These are phyloP conservation scores for Steinernema feltiae DNA, from an alignment of 1,140 invertebrate species.

Conservation along the genomic window DNA sequence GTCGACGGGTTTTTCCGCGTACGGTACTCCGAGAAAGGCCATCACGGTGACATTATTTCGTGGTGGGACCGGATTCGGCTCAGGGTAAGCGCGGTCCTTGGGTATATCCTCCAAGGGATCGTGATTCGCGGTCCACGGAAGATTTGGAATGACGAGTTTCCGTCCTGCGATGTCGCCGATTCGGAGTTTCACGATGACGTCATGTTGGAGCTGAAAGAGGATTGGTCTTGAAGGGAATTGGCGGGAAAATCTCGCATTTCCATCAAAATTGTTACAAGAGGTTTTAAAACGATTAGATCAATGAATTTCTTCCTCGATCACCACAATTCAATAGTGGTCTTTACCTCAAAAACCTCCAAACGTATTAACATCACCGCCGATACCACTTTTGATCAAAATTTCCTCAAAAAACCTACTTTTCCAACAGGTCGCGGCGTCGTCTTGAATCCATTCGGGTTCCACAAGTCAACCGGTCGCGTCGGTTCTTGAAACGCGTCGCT, in stretches of 20 bases:
- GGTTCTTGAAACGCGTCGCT: slow-evolving; percentile 21
- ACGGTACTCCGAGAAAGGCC: slow-evolving; percentile 68
- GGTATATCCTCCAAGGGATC: slow-evolving; percentile 48
- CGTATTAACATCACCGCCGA: no score
- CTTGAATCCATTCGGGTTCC: slow-evolving; percentile 49
- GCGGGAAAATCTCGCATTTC: no score
- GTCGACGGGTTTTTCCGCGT: slow-evolving; percentile 68
- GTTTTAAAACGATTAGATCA: no score
- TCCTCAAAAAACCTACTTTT: no score
- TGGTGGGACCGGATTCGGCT: slow-evolving; percentile 47
- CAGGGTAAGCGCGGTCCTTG: slow-evolving; percentile 27
- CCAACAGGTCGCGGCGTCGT: slow-evolving; percentile 34
- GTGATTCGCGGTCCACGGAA: slow-evolving; percentile 50
- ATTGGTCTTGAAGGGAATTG: not conserved
- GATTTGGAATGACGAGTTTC: slow-evolving; percentile 32
- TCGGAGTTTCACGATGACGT: slow-evolving; percentile 39
- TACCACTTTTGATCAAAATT: no score
- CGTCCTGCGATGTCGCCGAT: slow-evolving; percentile 45
- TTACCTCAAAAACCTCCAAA: no score
- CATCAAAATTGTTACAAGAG: no score
- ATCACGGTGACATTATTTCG: slow-evolving; percentile 50
- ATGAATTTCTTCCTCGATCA: no score
- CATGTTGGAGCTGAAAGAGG: slow-evolving; percentile 33
- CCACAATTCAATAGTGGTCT: no score
- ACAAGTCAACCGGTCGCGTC: slow-evolving; percentile 47